Evolutionary conservation across 2,888 invertebrate species (phyloP).

Genomic region (Baccha elongata): DNA sequence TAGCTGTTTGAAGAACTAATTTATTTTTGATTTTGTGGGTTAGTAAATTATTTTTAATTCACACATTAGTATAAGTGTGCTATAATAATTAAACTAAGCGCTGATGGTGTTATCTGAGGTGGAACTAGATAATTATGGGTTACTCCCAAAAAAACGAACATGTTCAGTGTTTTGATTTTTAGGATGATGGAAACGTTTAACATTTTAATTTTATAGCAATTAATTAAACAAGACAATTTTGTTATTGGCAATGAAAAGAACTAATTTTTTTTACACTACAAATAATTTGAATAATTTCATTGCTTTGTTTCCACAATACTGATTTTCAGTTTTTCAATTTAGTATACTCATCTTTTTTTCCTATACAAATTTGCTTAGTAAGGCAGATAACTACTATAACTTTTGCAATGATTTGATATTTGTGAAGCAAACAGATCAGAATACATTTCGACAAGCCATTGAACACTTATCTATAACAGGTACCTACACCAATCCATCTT

Average conservation of each 20-base stretch:
- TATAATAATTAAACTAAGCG: background rate
- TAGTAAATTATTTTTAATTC: constrained; percentile 20
- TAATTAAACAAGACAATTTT: background rate
- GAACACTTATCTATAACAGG: too few relatives aligned
- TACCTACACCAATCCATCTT: too few relatives aligned
- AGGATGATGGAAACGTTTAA: constrained; percentile 1
- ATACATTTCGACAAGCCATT: too few relatives aligned
- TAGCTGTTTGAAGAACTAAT: background rate
- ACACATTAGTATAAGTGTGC: constrained; percentile 13
- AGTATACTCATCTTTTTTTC: too few relatives aligned
- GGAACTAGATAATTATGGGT: background rate
- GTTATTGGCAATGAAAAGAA: background rate
- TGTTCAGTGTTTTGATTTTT: background rate
- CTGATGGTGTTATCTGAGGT: background rate
- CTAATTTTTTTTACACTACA: too few relatives aligned
- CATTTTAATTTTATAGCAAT: background rate
- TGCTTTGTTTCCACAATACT: too few relatives aligned
- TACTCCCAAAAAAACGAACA: background rate
- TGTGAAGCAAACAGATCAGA: too few relatives aligned
- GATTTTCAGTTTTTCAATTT: too few relatives aligned
- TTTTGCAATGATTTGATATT: too few relatives aligned
- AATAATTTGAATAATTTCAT: too few relatives aligned
- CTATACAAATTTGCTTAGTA: too few relatives aligned
- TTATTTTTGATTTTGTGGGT: constrained; percentile 1
- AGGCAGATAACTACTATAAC: too few relatives aligned